These are phyloP conservation scores for Euspilapteryx auroguttella DNA, from an alignment of 2,888 invertebrate genomes.

Conservation along the genomic window DNA sequence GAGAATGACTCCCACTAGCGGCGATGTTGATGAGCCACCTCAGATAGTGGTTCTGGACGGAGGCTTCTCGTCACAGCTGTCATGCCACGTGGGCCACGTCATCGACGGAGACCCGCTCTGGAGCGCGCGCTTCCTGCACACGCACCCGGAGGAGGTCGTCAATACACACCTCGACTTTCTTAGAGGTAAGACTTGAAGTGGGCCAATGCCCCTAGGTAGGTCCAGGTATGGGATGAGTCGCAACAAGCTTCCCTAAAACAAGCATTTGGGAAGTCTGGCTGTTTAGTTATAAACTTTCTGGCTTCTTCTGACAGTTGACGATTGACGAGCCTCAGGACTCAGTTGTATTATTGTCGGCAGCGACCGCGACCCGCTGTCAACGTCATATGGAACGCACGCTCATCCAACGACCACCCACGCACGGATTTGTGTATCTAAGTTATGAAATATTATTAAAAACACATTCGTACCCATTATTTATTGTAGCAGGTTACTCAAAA, in stretches of 20 bases:
- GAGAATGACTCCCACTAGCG: slow-evolving; percentile 31
- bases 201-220: neutral
- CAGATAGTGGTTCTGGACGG: slow-evolving; percentile 64
- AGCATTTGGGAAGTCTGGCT: neutral
- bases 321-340: too few species aligned
- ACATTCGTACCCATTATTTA: too few species aligned
- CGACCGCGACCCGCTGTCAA: too few species aligned
- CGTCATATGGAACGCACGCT: slow-evolving; percentile 1
- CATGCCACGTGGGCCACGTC: slow-evolving; percentile 71
- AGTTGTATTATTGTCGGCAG: too few species aligned
- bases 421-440: too few species aligned
- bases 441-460: too few species aligned
- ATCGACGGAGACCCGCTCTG: slow-evolving; percentile 87
- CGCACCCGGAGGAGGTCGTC: slow-evolving; percentile 77
- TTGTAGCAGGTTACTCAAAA: too few species aligned
- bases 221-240: neutral
- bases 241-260: neutral
- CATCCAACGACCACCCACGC: too few species aligned
- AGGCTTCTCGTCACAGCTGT: slow-evolving; percentile 81
- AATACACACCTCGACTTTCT: slow-evolving; percentile 82
- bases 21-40: slow-evolving; percentile 28
- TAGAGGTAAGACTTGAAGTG: slow-evolving; percentile 51
- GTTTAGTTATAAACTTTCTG: too few species aligned
- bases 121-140: slow-evolving; percentile 82
- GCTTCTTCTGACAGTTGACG: too few species aligned